Conservation (phyloP, 37 sponge, comb jelly and placozoan species). For the Ephydatia muelleri region DNA sequence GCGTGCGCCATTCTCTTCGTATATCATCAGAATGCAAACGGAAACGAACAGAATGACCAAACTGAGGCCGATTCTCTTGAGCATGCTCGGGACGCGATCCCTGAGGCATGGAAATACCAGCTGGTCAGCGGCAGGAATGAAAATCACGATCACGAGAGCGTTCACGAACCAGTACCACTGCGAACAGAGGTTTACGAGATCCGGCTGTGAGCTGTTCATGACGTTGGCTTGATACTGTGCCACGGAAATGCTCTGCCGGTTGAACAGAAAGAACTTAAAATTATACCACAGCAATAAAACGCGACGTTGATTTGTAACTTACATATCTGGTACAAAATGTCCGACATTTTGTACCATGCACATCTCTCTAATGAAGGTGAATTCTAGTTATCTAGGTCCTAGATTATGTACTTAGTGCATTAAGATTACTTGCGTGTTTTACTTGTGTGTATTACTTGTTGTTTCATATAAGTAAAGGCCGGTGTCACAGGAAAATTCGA, state of each 20-base stretch:
- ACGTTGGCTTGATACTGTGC: neutral
- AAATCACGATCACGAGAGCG: neutral
- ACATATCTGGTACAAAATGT: too few relatives aligned
- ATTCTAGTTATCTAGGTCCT: too few relatives aligned
- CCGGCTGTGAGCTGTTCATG: neutral
- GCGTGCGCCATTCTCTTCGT: neutral
- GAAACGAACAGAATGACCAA: constrained; percentile 1
- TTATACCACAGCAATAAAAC: too few relatives aligned
- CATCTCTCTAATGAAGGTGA: too few relatives aligned
- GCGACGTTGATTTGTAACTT: too few relatives aligned
- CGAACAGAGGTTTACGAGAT: neutral
- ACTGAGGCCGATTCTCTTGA: constrained; percentile 30
- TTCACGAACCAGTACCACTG: neutral
- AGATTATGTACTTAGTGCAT: too few relatives aligned
- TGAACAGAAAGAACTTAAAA: too few relatives aligned
- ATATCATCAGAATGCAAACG: neutral
- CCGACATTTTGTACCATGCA: too few relatives aligned
- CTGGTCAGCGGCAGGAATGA: constrained; percentile 8
- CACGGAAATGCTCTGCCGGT: neutral
- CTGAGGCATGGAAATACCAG: constrained; percentile 21
- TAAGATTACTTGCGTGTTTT: too few relatives aligned
- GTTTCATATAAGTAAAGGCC: too few relatives aligned
- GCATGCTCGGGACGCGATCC: constrained; percentile 31
- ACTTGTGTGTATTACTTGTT: too few relatives aligned
- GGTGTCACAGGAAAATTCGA: too few relatives aligned